Base-by-base conservation (phyloP, 2,113 vertebrate species). In the Pimephales promelas region DNA sequence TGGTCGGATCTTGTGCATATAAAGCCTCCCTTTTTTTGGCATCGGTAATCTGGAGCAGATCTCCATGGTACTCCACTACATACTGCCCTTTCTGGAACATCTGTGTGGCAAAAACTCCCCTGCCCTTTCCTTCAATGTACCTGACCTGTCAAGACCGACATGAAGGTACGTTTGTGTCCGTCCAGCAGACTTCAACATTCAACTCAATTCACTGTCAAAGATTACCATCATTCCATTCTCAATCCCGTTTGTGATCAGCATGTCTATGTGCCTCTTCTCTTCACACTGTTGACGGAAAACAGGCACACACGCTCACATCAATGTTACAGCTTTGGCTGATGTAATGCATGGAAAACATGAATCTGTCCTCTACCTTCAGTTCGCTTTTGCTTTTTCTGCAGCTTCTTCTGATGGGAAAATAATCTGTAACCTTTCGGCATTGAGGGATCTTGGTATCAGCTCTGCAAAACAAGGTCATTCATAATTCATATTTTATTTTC, bases 181-280 rank as follows among this genome's bases (percentile, higher is more conserved):
- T 74, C 72, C 45, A 40, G 73, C n/a, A 45, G 56, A 45, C n/a
- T 79, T 26, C 9, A 40, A 16, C 22, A 4, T n/a, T 14, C 11
- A 56, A 14, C 31, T 36, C 7, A 59, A 73, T 45, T 74, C 62
- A 18, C 36, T 22, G 13, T 49, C 24, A 3, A 6, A 54, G 26
- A 11, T 87, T 94, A 99, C 98, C 97, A 97, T 95, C 97, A 99
- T 96, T 87, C 98, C 98, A 87, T 98, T 95, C 88, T 99, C 98
- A 70, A 96, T 97, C 45, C 97, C 97, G 0, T 95, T 96, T 76
- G 92, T 94, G 89, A 99, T 98, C 89, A 98, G 88, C n/a, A 97
- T 94, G 52, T 99, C 97, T 40, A 97, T 94, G 88, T 92, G 95
- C 86, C 92, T 95, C 93, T 97, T 97, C 87, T 98, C 94, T 94